phyloP scores from a whole-genome alignment of 2,113 vertebrate species.

The Epinephelus lanceolatus region DNA sequence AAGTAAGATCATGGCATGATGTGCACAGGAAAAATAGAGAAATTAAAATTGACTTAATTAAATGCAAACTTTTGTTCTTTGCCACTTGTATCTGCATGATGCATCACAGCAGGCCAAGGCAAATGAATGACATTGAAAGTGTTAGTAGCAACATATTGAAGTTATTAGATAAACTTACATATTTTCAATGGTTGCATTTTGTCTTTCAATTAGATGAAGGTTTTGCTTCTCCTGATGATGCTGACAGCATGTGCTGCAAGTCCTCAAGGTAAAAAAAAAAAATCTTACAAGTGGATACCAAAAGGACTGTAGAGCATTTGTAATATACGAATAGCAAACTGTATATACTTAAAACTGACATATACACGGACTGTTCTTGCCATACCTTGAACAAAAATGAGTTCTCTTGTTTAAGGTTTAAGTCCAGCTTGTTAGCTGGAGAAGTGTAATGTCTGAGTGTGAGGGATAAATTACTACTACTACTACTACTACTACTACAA shows the following conservation, averaged over 20 bases:
- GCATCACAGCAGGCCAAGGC: not conserved
- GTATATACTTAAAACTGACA: too few species aligned
- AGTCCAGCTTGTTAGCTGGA: too few species aligned
- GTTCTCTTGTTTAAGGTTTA: too few species aligned
- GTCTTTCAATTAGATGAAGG: slow-evolving; percentile 51
- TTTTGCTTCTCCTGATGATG: slow-evolving; percentile 31
- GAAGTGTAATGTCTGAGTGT: too few species aligned
- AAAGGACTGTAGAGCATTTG: too few species aligned
- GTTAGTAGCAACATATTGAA: not conserved
- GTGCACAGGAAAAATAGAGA: not conserved
- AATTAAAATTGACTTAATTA: too few species aligned
- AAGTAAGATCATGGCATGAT: slow-evolving; percentile 16
- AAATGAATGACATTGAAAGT: not conserved
- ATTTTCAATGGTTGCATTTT: not conserved
- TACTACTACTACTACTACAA: too few species aligned
- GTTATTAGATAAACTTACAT: not conserved
- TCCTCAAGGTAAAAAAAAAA: slow-evolving; percentile 43
- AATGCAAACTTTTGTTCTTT: too few species aligned
- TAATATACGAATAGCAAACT: not conserved
- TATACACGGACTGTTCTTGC: too few species aligned
- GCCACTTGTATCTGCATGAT: not conserved
- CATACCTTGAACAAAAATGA: too few species aligned
- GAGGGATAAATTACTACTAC: too few species aligned
- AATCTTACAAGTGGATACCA: too few species aligned
- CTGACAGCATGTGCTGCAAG: slow-evolving; percentile 34